Base-by-base conservation (phyloP, 2,888 invertebrate species). In the Apotomis turbidana region DNA sequence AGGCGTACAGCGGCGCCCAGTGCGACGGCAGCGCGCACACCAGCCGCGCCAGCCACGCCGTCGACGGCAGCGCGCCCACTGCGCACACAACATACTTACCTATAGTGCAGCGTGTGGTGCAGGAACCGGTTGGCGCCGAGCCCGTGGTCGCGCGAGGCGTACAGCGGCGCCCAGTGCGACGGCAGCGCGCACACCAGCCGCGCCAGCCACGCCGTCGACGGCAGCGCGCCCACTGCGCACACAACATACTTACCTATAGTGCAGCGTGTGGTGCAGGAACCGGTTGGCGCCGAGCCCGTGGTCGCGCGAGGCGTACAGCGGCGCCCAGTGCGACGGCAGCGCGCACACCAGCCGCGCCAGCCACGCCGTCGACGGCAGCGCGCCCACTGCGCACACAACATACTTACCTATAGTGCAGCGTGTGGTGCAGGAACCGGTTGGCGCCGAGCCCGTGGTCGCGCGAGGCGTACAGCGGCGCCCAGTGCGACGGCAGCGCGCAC, bases 241-340 rank as follows among this genome's bases (percentile, higher is more conserved):
- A 27, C 27, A 27, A 27, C 2, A 27, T 27, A 27, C 27, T 59
- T 68, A 89, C 90, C 87, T 94, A 90, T 97, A 97, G 9, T 95
- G 95, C 27, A 97, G 94, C 4, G 98, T 97, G 90, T 98, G 98
- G 84, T 98, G 97, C 79, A 97, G 91, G 90, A 98, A 98, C 78
- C 97, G 94, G 93, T 98, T 98, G 70, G 96, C 95, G 41, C 98
- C 98, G n/a, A 96, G 91, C 0, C 98, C 98, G 90, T 98, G 97
- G 74, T 97, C 96, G 79, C 96, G 95, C 70, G 97, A 97, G 81
- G 96, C 95, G 92, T 98, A 98, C 67, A 98, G 91, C 74, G 96
- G 93, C 68, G 95, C 95, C 98, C 98, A 98, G 89, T 97, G 97
- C 71, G 96, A 96, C 2, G 96, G 96, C 79, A 96, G 93, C 77